Evolutionary conservation across 2,797 vertebrate species (phyloP).

Genomic region (Hippocampus kuda): DNA sequence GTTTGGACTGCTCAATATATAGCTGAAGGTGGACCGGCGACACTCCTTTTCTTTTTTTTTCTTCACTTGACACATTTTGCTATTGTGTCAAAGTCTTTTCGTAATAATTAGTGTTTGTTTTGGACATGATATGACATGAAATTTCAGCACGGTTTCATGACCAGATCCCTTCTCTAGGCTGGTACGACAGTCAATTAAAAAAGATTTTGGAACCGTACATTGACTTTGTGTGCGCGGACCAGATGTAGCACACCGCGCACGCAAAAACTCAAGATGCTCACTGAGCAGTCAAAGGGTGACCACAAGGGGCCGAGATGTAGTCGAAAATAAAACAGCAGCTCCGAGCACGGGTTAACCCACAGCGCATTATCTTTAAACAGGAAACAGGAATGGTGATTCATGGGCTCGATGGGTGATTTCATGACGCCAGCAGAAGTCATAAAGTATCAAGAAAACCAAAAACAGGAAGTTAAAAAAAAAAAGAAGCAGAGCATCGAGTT

Average conservation of each 20-base stretch:
- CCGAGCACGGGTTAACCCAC: too few relatives aligned
- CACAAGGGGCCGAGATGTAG: neutral
- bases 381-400: neutral
- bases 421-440: neutral
- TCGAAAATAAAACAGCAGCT: neutral
- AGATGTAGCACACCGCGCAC: too few relatives aligned
- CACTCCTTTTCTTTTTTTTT: neutral
- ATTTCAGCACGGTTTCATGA: neutral
- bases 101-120: neutral
- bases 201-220: neutral
- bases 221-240: too few relatives aligned
- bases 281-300: neutral
- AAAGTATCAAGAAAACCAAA: neutral
- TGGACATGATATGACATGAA: neutral
- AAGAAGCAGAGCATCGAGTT: neutral
- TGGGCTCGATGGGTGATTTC: neutral
- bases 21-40: neutral
- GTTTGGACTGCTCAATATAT: neutral
- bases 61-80: too few relatives aligned
- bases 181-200: neutral
- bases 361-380: neutral
- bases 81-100: too few relatives aligned
- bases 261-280: neutral
- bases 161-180: neutral
- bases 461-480: constrained; percentile 15